Base-by-base conservation (phyloP, 2,888 invertebrate genomes). In the Philaethria dido region DNA sequence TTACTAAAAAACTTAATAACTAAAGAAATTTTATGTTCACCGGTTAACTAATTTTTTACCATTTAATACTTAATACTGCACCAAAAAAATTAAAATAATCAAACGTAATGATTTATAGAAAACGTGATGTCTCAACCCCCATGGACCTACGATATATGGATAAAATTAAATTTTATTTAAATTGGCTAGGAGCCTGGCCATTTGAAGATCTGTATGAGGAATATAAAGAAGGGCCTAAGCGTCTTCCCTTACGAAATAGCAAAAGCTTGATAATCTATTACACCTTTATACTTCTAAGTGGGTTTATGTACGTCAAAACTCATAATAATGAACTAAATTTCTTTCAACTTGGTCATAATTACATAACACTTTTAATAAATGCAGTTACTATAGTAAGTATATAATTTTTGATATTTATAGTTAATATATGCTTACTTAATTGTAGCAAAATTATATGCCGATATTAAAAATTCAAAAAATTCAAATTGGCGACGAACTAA, bases 61-160 rank as follows among this genome's bases (percentile, higher is more conserved):
- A n/a, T n/a, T n/a, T n/a, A n/a, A n/a, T 9, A 6, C 33, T 6
- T 8, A 39, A 39, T 13, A 13, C 13, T 13, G 2, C 1, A 39
- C 2, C 6, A 39, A 39, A 39, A 1, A 6, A 1, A 39, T 1
- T 13, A 39, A 13, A 13, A 6, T 18, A 45, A 45, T 18, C 1
- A 45, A 45, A 45, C 9, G 0, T 16, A 45, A 18, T 45, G 45
- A 39, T 2, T 39, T 13, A 13, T 39, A 39, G 39, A 39, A 13
- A 39, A 39, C 39, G 13, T 13, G 39, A 39, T 39, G 25, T 52
- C 16, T 18, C 5, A 44, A 50, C 60, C 2, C 42, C 50, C 6
- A 65, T 65, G 60, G 65, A 65, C 39, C 33, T 65, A 11, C 42
- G 18, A n/a, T 60, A 60, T 29, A 60, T 60, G 48, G 50, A 52